Base-by-base conservation (phyloP, 2,797 vertebrate species). In the Hoplostethus atlanticus region DNA sequence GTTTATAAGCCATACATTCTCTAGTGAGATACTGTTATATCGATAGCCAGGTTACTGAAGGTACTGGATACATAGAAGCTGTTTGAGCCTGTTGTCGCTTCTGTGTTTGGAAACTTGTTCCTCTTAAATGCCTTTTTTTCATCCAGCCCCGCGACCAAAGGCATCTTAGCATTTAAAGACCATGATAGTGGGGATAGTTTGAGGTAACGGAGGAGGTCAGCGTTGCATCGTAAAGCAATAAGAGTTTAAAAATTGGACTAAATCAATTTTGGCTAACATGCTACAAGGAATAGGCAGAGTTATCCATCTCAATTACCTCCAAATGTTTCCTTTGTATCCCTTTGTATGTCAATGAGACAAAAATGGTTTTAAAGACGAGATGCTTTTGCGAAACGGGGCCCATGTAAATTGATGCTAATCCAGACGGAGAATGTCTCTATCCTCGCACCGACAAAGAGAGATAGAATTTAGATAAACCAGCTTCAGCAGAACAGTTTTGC, bases 1-100 rank as follows among this genome's bases (percentile, higher is more conserved):
- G 71, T 81, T 86, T 79, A 72, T 84, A 90, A 94, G 93, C 94
- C 94, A 94, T 95, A 93, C 30, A 31, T 69, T 83, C 85, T 78
- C 52, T 64, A 74, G 74, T 74, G 67, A 28, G 28, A 28, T 2
- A 28, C 28, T 28, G 64, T 78, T 60, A 53, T 69, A 16, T 72
- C 62, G 46, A 62, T 73, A 65, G 65, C 76, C 76, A 74, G 78
- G 76, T 91, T 81, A 69, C 77, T 72, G 75, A 84, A 87, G 85
- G 74, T 87, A 78, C 81, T 73, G 81, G 77, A 73, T 68, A 75
- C 55, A 44, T 68, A 12, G 85, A 78, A 50, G 68, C 31, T 47
- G 64, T 74, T 40, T 42, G 48, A 74, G 67, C 40, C 62, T 60
- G 53, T 65, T 17, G 63, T 64, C 63, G 56, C 51, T 63, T 28